Percentiles rank a stretch among this genome's conserved stretches.
Evolutionary conservation across 2,888 invertebrate species (phyloP).

Genomic region (Agonopterix subpropinquella): DNA sequence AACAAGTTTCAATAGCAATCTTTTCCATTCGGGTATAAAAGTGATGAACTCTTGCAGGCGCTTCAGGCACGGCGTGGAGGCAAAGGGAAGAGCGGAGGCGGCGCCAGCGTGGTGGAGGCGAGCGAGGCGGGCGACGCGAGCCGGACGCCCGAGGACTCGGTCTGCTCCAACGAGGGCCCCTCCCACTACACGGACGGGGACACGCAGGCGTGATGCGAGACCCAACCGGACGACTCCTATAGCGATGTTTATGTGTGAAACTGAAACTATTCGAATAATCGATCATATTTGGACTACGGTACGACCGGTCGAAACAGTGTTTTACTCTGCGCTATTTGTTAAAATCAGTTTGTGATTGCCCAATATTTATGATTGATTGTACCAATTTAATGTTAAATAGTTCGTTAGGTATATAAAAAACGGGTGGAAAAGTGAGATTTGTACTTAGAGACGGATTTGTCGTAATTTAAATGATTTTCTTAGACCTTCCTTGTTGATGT

Average conservation of each 20-base stretch:
- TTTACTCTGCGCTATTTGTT: too few relatives aligned
- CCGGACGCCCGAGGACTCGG: slow-evolving; percentile 92
- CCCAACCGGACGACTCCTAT: slow-evolving; percentile 9
- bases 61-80: slow-evolving; percentile 81
- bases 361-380: too few relatives aligned
- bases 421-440: too few relatives aligned
- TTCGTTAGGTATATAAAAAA: too few relatives aligned
- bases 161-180: slow-evolving; percentile 91
- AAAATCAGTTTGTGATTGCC: too few relatives aligned
- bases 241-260: slow-evolving; percentile 20
- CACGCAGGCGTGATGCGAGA: slow-evolving; percentile 53
- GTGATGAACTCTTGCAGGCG: slow-evolving; percentile 68
- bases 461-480: too few relatives aligned
- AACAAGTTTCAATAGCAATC: slow-evolving; percentile 14
- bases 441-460: too few relatives aligned
- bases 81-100: slow-evolving; percentile 68
- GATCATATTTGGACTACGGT: not conserved
- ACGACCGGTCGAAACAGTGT: not conserved
- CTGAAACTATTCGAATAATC: not conserved
- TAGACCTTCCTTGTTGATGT: too few relatives aligned
- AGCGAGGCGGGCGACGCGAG: slow-evolving; percentile 86
- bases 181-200: slow-evolving; percentile 79
- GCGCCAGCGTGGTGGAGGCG: slow-evolving; percentile 76
- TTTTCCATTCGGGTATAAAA: not conserved
- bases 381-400: too few relatives aligned